These are phyloP conservation scores for Lithophane ornitopus DNA, from an alignment of 2,888 invertebrate species.

Conservation along the genomic window DNA sequence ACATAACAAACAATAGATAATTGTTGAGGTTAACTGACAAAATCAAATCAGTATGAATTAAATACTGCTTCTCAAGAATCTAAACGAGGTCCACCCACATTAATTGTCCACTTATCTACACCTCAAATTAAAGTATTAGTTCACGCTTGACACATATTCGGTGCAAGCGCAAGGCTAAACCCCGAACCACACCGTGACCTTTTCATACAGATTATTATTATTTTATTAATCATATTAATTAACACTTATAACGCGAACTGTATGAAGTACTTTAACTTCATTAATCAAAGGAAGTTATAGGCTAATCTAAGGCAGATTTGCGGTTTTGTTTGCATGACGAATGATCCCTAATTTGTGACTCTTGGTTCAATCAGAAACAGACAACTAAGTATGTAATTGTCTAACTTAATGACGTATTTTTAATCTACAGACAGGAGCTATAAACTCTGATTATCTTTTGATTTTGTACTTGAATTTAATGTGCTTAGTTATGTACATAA, in stretches of 20 bases:
- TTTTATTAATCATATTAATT: constrained; percentile 78
- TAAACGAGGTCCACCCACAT: constrained; percentile 35
- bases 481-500: constrained; percentile 9
- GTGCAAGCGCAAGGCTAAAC: constrained; percentile 61
- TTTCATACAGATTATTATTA: constrained; percentile 74
- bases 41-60: background rate
- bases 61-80: constrained; percentile 31
- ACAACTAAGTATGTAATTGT: constrained; percentile 25
- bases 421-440: background rate
- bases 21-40: background rate
- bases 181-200: constrained; percentile 71
- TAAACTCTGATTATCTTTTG: constrained; percentile 2
- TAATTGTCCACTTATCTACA: constrained; percentile 55
- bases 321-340: constrained; percentile 62
- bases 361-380: constrained; percentile 20
- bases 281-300: constrained; percentile 67
- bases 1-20: constrained; percentile 1
- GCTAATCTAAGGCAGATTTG: constrained; percentile 45
- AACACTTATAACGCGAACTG: constrained; percentile 46
- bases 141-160: constrained; percentile 58
- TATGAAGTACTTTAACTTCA: constrained; percentile 44
- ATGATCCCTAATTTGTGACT: constrained; percentile 50
- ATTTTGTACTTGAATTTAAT: constrained; percentile 14
- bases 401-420: constrained; percentile 13
- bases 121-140: constrained; percentile 53